Conservation (phyloP, 2,888 invertebrate species). For the Anarsia innoxiella region DNA sequence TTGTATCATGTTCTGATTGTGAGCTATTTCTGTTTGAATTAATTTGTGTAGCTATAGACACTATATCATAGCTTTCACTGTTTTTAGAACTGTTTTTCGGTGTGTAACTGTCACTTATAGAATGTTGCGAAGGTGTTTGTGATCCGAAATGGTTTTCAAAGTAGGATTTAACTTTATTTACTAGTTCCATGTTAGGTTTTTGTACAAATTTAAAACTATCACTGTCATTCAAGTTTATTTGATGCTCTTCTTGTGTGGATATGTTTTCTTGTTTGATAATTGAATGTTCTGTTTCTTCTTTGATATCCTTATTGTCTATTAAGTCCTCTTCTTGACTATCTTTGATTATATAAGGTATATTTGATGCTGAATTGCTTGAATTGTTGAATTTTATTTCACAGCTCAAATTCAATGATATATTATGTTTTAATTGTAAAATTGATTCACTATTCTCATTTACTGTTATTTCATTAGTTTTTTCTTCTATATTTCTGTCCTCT, state of each 20-base stretch:
- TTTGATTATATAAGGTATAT: background rate
- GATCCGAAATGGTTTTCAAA: slow-evolving; percentile 54
- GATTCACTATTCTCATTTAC: too few relatives aligned
- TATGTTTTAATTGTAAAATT: too few relatives aligned
- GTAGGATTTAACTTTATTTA: slow-evolving; percentile 43
- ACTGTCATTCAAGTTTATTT: background rate
- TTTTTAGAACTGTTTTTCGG: slow-evolving; percentile 35
- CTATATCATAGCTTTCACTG: slow-evolving; percentile 47
- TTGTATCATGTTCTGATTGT: slow-evolving; percentile 17
- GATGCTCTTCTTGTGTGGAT: background rate
- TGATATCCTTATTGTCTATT: background rate
- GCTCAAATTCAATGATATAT: too few relatives aligned
- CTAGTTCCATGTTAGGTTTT: slow-evolving; percentile 23
- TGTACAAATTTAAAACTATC: slow-evolving; percentile 13
- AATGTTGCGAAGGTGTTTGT: slow-evolving; percentile 39
- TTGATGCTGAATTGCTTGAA: background rate
- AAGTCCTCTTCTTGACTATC: too few relatives aligned
- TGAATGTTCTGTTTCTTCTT: background rate
- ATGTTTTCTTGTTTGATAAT: background rate
- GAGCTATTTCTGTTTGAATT: slow-evolving; percentile 20
- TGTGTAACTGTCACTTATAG: slow-evolving; percentile 47
- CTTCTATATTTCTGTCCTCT: background rate
- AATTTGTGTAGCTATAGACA: slow-evolving; percentile 30
- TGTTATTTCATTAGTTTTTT: too few relatives aligned
- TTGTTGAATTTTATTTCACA: background rate